A percentile compares a stretch with the other conserved stretches of the same genome.
Evolutionary conservation across 2,113 vertebrate genomes (phyloP).

Genomic region (crab-eating macaque (Macaca fascicularis)): T2T-MFA8v1.1 NC_088379.1:59846001-59846500

Average conservation of each 20-base stretch:
- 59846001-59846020: not conserved
- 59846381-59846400: not conserved
- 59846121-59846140: not conserved
- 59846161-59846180: not conserved
- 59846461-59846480: not conserved
- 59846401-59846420: not conserved
- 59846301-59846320: not conserved
- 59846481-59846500: not conserved
- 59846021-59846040: not conserved
- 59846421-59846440: not conserved
- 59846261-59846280: not conserved
- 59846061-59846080: not conserved
- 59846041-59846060: not conserved
- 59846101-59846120: not conserved
- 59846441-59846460: not conserved
- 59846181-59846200: not conserved
- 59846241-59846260: slow-evolving; percentile 54
- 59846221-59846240: not conserved
- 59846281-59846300: not conserved
- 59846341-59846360: not conserved
- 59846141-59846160: not conserved
- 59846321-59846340: not conserved
- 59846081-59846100: not conserved
- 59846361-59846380: not conserved
- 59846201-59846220: not conserved